Conservation (phyloP, 2,797 vertebrate genomes). For the Molothrus ater region DNA sequence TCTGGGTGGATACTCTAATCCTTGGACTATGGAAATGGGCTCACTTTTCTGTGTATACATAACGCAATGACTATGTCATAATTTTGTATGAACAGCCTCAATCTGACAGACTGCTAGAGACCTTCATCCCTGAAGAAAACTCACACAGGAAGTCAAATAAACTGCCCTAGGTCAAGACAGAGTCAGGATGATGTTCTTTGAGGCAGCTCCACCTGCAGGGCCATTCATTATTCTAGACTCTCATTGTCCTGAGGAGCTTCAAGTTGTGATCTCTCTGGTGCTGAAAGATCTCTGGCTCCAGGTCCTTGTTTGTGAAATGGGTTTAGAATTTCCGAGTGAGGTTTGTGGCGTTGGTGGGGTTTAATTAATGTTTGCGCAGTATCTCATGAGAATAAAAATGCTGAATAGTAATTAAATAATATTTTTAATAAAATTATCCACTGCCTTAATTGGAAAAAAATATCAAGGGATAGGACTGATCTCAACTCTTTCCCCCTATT, state of each 20-base stretch:
- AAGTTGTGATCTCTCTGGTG: neutral
- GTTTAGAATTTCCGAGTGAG: constrained; percentile 8
- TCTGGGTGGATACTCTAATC: neutral
- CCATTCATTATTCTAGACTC: neutral
- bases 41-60: rapidly evolving
- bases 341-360: neutral
- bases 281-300: constrained; percentile 8
- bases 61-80: neutral
- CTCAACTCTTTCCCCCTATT: constrained; percentile 3
- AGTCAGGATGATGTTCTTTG: neutral
- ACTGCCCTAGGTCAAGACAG: neutral
- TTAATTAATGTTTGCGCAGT: constrained; percentile 47
- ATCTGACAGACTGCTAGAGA: neutral
- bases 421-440: constrained; percentile 28
- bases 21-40: neutral
- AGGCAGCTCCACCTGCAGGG: neutral
- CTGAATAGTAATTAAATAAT: constrained; percentile 42
- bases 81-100: neutral
- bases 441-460: constrained; percentile 21
- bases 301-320: constrained; percentile 24
- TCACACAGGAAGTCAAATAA: neutral
- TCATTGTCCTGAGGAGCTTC: neutral
- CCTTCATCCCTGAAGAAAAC: neutral
- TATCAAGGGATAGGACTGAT: constrained; percentile 13
- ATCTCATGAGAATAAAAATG: neutral